Conservation (phyloP, 2,113 vertebrate genomes). For the Taxidea taxus region DNA sequence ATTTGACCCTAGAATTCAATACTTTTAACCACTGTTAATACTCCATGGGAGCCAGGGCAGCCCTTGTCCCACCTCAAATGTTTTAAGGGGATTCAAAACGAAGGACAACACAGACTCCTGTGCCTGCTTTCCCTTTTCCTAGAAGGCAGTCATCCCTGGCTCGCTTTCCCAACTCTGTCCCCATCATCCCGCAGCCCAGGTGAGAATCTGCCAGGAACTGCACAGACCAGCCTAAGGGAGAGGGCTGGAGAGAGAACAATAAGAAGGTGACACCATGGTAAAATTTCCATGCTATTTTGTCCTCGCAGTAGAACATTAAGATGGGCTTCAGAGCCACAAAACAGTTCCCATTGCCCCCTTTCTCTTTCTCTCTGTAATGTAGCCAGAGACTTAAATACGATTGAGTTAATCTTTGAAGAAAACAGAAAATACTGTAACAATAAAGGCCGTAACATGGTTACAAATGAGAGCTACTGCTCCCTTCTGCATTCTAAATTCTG, state of each 20-base stretch:
- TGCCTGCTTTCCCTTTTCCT: not conserved
- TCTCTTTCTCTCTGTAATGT: conserved; percentile 65
- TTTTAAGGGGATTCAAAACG: not conserved
- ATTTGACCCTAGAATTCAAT: not conserved
- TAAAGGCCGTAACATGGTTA: conserved; percentile 84
- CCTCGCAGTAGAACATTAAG: not conserved
- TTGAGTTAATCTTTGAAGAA: conserved; percentile 85
- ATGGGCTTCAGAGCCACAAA: not conserved
- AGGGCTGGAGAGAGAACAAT: not conserved
- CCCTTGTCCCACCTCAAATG: not conserved
- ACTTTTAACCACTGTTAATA: not conserved
- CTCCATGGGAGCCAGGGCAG: not conserved
- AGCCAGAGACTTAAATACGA: conserved; percentile 82
- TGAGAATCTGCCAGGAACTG: not conserved
- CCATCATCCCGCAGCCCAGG: not conserved
- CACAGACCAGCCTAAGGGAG: not conserved
- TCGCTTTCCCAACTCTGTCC: not conserved
- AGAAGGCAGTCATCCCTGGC: not conserved
- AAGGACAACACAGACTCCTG: not conserved
- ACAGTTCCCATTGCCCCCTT: conserved; percentile 26
- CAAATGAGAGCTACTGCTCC: conserved; percentile 86
- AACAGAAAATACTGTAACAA: conserved; percentile 88
- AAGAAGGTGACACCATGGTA: not conserved
- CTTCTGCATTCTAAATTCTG: conserved; percentile 86
- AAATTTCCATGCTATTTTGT: not conserved